phyloP scores from a whole-genome alignment of 2,888 invertebrate genomes.

The Globia sparganii region DNA sequence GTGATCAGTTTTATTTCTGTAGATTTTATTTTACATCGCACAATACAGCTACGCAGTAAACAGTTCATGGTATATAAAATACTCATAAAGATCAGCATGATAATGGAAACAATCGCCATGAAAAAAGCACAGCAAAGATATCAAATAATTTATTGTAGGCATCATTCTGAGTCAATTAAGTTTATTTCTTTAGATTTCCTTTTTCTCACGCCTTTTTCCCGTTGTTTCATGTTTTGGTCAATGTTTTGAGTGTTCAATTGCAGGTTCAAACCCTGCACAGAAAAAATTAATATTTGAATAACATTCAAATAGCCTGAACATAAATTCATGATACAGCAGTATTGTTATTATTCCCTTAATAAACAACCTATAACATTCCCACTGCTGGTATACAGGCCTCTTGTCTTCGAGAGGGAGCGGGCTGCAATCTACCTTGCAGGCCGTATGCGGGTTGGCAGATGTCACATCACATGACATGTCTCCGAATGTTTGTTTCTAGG shows the following conservation, averaged over 20 bases:
- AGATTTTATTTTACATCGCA: background rate
- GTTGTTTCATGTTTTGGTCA: background rate
- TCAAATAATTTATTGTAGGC: conserved; percentile 1
- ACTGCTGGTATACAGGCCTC: background rate
- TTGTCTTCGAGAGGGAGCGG: background rate
- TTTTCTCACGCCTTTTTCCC: background rate
- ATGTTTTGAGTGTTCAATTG: background rate
- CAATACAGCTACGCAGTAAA: background rate
- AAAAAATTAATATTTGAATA: background rate
- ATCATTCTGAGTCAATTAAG: background rate
- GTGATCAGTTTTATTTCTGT: background rate
- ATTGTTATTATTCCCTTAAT: background rate
- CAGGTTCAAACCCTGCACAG: background rate
- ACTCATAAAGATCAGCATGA: conserved; percentile 20
- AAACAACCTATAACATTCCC: background rate
- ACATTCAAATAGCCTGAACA: background rate
- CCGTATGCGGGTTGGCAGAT: background rate
- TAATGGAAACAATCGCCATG: background rate
- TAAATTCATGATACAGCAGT: background rate
- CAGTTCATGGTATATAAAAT: conserved; percentile 8
- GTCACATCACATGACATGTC: background rate
- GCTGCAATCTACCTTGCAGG: background rate
- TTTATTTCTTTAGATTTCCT: background rate
- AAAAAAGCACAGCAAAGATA: conserved; percentile 7
- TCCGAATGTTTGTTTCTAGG: background rate